These are phyloP conservation scores for Acrocephalus arundinaceus DNA, from an alignment of 2,113 vertebrate genomes.

Conservation along the genomic window DNA sequence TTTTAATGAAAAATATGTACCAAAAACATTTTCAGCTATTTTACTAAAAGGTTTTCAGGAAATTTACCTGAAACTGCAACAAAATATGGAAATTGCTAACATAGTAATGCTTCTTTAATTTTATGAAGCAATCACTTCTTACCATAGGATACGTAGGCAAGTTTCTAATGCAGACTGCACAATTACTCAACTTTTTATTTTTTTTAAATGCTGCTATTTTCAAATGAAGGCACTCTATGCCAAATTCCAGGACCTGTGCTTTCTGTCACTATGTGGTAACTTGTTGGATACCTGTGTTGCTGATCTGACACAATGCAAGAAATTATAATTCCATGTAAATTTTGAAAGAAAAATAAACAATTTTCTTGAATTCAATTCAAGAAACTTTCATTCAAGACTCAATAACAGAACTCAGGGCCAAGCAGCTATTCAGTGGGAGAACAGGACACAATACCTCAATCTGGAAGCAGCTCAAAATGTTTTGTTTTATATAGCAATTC, in stretches of 20 bases:
- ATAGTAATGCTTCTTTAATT: neutral
- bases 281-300: neutral
- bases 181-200: neutral
- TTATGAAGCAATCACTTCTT: neutral
- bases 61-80: neutral
- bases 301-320: neutral
- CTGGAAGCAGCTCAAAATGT: neutral
- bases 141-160: neutral
- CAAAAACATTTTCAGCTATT: neutral
- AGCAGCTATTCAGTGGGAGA: neutral
- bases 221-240: neutral
- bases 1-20: neutral
- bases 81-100: neutral
- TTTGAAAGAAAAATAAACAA: neutral
- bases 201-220: neutral
- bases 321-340: neutral
- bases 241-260: neutral
- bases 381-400: neutral
- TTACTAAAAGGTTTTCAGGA: neutral
- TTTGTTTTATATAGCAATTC: neutral
- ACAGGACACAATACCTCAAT: neutral
- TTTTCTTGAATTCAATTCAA: neutral
- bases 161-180: neutral
- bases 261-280: neutral
- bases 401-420: neutral